phyloP scores from a whole-genome alignment of 2,797 vertebrate genomes.

The Brotula barbata region DNA sequence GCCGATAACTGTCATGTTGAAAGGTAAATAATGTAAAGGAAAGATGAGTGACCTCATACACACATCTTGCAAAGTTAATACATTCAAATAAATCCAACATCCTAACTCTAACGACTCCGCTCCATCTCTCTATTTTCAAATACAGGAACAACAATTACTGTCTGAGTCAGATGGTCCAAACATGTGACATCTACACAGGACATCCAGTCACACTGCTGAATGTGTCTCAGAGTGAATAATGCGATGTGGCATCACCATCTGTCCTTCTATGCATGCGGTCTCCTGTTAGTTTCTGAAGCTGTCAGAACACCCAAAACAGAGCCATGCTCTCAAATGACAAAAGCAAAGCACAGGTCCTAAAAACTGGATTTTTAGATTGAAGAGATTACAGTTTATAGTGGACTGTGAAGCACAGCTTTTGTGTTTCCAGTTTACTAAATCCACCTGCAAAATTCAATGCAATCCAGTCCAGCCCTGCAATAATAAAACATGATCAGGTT shows the following conservation, averaged over 20 bases:
- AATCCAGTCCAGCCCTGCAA: too few species aligned
- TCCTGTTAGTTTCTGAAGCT: constrained; percentile 61
- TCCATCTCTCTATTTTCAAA: neutral
- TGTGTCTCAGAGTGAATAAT: constrained; percentile 61
- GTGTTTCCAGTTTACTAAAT: too few species aligned
- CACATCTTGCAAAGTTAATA: constrained; percentile 3
- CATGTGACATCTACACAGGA: constrained; percentile 1
- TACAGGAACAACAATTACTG: neutral
- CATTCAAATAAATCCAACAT: too few species aligned
- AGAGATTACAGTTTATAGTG: constrained; percentile 13
- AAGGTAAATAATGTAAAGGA: constrained; percentile 1
- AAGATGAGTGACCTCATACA: constrained; percentile 6
- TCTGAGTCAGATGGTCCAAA: constrained; percentile 22
- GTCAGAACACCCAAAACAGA: constrained; percentile 46
- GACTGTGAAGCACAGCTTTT: constrained; percentile 1
- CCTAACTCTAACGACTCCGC: constrained; percentile 2
- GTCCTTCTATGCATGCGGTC: constrained; percentile 61
- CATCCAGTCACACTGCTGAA: constrained; percentile 28
- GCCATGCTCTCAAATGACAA: constrained; percentile 49
- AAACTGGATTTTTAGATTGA: neutral
- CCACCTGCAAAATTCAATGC: too few species aligned
- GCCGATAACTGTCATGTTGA: neutral
- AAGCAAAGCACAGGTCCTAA: constrained; percentile 25
- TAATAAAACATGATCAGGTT: too few species aligned
- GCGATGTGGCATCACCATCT: constrained; percentile 68